A percentile compares a stretch with the other conserved stretches of the same genome.
Evolutionary conservation across 1,140 invertebrate genomes (phyloP).

Genomic region (Neelides sp.): DNA sequence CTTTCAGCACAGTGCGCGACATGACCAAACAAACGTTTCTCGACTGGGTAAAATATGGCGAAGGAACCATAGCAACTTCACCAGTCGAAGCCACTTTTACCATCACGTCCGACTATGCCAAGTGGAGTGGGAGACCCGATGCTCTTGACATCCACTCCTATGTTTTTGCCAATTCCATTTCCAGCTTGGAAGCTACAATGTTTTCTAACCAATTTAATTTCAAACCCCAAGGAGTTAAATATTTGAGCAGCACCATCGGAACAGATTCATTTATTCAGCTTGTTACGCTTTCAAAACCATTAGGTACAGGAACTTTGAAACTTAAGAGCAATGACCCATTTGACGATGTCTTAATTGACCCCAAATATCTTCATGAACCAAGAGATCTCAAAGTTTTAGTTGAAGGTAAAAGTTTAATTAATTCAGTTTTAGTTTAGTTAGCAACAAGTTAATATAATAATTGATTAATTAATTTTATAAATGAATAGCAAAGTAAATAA

Average conservation of each 20-base stretch:
- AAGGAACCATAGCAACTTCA: no score
- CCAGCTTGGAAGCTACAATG: neutral
- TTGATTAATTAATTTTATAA: no score
- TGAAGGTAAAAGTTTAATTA: no score
- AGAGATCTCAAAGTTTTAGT: no score
- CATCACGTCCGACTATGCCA: neutral
- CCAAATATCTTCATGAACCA: slow-evolving; percentile 60
- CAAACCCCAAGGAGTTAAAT: neutral
- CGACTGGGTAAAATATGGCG: no score
- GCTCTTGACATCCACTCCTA: neutral
- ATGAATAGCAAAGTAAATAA: no score
- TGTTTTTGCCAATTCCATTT: neutral
- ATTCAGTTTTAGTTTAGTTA: no score
- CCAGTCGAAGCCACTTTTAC: no score
- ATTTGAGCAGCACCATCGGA: slow-evolving; percentile 37
- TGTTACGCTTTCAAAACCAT: slow-evolving; percentile 56
- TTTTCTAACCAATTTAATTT: neutral
- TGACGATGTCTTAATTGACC: slow-evolving; percentile 60
- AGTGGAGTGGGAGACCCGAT: slow-evolving; percentile 2
- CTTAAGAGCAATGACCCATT: slow-evolving; percentile 54
- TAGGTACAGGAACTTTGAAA: slow-evolving; percentile 55
- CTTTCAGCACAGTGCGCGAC: neutral
- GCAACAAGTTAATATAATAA: no score
- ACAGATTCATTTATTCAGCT: slow-evolving; percentile 49
- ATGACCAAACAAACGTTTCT: slow-evolving; percentile 5